Evolutionary conservation across 2,113 vertebrate species (phyloP).

Genomic region (Sigmodon hispidus): DNA sequence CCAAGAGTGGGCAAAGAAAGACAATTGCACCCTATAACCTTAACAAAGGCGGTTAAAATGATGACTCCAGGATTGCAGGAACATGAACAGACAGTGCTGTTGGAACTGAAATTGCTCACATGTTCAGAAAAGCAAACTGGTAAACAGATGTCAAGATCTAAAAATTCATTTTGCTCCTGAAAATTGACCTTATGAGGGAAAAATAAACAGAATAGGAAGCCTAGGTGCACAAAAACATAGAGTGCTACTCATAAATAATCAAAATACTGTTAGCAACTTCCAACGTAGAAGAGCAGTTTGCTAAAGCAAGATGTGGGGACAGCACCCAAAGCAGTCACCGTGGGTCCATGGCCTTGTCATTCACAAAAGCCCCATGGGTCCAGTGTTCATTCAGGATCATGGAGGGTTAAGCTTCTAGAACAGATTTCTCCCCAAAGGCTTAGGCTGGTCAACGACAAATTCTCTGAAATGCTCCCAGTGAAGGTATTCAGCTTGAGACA

Average conservation of each 20-base stretch:
- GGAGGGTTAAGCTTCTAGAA: not conserved
- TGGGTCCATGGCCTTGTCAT: not conserved
- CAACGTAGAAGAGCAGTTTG: too few relatives aligned
- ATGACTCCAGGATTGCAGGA: not conserved
- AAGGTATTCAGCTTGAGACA: not conserved
- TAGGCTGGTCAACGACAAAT: not conserved
- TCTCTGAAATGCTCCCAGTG: not conserved
- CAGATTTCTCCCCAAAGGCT: not conserved
- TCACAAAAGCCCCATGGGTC: not conserved
- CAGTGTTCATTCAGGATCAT: not conserved
- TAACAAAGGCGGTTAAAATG: not conserved
- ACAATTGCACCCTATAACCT: not conserved
- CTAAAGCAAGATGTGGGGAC: not conserved
- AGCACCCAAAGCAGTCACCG: not conserved
- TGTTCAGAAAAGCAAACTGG: not conserved
- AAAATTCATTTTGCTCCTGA: conserved; percentile 10
- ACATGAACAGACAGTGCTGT: not conserved
- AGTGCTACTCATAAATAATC: not conserved
- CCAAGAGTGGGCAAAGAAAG: not conserved
- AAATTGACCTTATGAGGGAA: conserved; percentile 6
- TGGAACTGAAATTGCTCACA: not conserved
- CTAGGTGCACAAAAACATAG: not conserved
- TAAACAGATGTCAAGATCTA: not conserved
- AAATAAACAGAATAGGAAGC: conserved; percentile 30
- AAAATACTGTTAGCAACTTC: not conserved